These are phyloP conservation scores for Symphodus melops DNA, from an alignment of 2,113 vertebrate species.

Conservation along the genomic window DNA sequence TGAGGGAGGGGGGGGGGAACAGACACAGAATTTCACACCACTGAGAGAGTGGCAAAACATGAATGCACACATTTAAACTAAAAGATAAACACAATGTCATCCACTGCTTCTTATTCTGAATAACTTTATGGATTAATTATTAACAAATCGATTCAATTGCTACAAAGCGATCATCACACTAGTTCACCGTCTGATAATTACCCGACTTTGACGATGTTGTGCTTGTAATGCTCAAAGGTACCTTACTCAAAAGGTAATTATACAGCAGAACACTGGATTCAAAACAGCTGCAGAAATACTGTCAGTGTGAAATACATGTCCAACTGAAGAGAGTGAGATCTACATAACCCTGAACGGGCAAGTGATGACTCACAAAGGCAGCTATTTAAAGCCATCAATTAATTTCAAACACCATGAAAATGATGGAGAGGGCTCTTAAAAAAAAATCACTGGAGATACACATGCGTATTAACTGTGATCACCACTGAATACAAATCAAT, in stretches of 20 bases:
- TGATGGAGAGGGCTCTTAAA: constrained; percentile 4
- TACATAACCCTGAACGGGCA: constrained; percentile 3
- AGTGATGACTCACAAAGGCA: constrained; percentile 15
- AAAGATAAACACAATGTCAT: background rate
- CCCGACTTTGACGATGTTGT: background rate
- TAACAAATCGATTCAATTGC: background rate
- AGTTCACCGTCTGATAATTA: constrained; percentile 6
- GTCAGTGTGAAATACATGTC: background rate
- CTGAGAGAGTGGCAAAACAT: background rate
- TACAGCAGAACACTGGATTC: constrained; percentile 10
- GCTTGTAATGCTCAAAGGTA: constrained; percentile 8
- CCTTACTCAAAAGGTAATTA: constrained; percentile 40
- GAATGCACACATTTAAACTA: background rate
- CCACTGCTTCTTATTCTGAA: background rate
- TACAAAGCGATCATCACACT: background rate
- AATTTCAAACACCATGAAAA: constrained; percentile 20
- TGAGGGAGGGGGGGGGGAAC: background rate
- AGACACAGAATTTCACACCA: constrained; percentile 3
- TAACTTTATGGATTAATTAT: background rate
- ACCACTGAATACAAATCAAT: constrained; percentile 51
- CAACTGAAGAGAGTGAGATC: background rate
- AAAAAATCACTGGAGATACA: constrained; percentile 35
- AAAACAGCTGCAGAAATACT: constrained; percentile 8
- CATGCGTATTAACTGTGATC: constrained; percentile 46
- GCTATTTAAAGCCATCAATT: constrained; percentile 26